Evolutionary conservation across 2,113 vertebrate genomes (phyloP).

Genomic region (Misgurnus anguillicaudatus): DNA sequence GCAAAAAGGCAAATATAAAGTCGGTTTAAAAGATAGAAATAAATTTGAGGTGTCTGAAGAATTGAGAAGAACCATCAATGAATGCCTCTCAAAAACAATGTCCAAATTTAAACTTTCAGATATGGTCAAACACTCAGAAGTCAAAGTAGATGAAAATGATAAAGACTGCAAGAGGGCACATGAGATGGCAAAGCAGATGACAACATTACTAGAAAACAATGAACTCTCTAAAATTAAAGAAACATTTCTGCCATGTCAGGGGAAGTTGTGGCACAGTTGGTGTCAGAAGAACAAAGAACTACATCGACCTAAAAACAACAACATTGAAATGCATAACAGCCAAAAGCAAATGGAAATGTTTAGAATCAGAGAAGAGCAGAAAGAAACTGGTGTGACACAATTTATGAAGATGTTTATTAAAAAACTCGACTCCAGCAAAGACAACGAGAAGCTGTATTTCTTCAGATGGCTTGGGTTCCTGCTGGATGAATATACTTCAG

Average conservation of each 20-base stretch:
- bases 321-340: conserved; percentile 61
- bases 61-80: conserved; percentile 60
- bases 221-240: conserved; percentile 25
- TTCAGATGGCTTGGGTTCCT: conserved; percentile 70
- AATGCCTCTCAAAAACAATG: background rate
- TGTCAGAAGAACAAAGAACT: conserved; percentile 46
- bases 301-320: conserved; percentile 61
- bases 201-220: background rate
- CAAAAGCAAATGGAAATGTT: conserved; percentile 63
- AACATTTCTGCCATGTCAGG: conserved; percentile 36
- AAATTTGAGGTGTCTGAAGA: background rate
- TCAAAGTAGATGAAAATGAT: conserved; percentile 17
- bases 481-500: conserved; percentile 58
- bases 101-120: conserved; percentile 7
- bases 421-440: conserved; percentile 51
- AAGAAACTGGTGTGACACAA: background rate
- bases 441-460: conserved; percentile 66
- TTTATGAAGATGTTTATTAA: conserved; percentile 49
- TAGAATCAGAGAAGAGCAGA: conserved; percentile 64
- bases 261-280: conserved; percentile 30
- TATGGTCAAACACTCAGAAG: background rate
- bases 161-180: background rate
- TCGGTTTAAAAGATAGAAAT: conserved; percentile 16
- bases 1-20: conserved; percentile 14
- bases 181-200: background rate